phyloP scores from a whole-genome alignment of 2,888 invertebrate species.

The Eurois occulta region DNA sequence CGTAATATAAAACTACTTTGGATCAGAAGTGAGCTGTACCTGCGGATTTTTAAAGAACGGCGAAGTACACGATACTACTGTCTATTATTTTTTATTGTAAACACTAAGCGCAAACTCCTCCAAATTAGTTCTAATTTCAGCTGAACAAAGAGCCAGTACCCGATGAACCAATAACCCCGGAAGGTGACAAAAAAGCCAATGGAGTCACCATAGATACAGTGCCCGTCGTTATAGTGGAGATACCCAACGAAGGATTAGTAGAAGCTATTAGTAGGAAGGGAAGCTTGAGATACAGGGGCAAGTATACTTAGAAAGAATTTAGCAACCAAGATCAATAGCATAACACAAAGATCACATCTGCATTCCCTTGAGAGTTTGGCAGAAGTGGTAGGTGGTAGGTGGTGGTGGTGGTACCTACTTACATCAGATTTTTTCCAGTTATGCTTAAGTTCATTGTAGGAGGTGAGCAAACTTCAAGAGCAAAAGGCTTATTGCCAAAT shows the following conservation, averaged over 20 bases:
- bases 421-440: background rate
- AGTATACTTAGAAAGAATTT: slow-evolving; percentile 6
- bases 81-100: too few relatives aligned
- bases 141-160: slow-evolving; percentile 75
- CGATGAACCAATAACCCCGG: slow-evolving; percentile 72
- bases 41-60: too few relatives aligned
- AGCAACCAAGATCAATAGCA: background rate
- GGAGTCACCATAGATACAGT: slow-evolving; percentile 81
- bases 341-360: background rate
- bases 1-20: too few relatives aligned
- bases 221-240: slow-evolving; percentile 81
- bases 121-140: slow-evolving; percentile 61
- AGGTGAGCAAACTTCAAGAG: background rate
- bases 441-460: background rate
- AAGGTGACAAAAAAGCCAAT: slow-evolving; percentile 81
- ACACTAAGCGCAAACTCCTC: background rate
- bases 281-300: slow-evolving; percentile 91
- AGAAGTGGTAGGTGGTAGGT: background rate
- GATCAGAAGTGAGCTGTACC: too few relatives aligned
- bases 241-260: slow-evolving; percentile 77
- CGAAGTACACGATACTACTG: too few relatives aligned
- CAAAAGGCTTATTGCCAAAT: background rate
- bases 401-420: too few relatives aligned
- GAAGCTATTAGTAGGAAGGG: slow-evolving; percentile 80
- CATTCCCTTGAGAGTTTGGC: background rate